Evolutionary conservation across 2,888 invertebrate species (phyloP).

Genomic region (Scelioninae gen. 1): DNA sequence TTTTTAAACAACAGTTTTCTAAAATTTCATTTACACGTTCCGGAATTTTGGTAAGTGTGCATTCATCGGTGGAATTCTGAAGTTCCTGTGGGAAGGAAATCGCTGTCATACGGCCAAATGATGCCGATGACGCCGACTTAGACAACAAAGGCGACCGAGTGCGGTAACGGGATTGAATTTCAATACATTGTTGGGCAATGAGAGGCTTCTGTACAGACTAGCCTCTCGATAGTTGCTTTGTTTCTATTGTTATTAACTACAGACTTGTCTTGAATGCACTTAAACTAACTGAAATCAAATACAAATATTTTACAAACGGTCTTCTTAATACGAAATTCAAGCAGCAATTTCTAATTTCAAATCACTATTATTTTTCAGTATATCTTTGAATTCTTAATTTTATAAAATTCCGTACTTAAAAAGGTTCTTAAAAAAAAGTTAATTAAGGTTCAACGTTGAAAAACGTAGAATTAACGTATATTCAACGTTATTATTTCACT

Average conservation of each 20-base stretch:
- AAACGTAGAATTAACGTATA: neutral
- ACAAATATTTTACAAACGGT: conserved; percentile 50
- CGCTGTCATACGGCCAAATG: conserved; percentile 66
- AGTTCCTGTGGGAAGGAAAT: conserved; percentile 50
- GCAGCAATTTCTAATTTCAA: neutral
- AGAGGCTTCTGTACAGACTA: conserved; percentile 73
- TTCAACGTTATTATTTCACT: too few relatives aligned
- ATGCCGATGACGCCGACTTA: conserved; percentile 72
- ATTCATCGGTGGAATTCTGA: neutral
- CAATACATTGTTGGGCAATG: conserved; percentile 76
- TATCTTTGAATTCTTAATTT: too few relatives aligned
- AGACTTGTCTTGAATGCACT: conserved; percentile 53
- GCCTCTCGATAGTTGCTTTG: conserved; percentile 59
- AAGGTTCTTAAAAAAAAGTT: too few relatives aligned
- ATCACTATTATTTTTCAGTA: too few relatives aligned
- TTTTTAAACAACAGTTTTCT: too few relatives aligned
- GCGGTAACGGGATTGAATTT: conserved; percentile 76
- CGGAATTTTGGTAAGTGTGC: conserved; percentile 16
- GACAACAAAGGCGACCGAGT: conserved; percentile 68
- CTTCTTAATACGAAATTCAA: conserved; percentile 1
- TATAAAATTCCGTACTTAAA: too few relatives aligned
- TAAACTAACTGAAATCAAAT: conserved; percentile 27
- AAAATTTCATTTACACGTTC: neutral
- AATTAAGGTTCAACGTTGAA: too few relatives aligned
- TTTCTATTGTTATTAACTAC: conserved; percentile 68